Conservation (phyloP, 2,888 invertebrate species). For the Synanthedon tipuliformis region DNA sequence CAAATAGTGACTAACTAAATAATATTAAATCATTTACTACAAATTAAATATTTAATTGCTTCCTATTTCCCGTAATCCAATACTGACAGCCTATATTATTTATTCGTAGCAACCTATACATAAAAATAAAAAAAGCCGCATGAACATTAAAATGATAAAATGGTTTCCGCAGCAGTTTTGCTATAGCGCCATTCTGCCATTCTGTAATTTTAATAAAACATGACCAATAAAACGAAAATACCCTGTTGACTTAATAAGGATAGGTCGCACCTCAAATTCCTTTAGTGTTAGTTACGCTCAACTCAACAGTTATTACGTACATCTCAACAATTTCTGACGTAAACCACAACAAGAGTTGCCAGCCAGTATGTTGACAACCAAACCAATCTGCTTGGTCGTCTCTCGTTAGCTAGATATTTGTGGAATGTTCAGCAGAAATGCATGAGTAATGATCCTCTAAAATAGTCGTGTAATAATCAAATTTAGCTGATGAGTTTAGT, state of each 20-base stretch:
- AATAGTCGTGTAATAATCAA: neutral
- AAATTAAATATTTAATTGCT: too few relatives aligned
- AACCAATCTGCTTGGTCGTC: conserved; percentile 13
- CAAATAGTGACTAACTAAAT: too few relatives aligned
- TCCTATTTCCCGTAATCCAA: too few relatives aligned
- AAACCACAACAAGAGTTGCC: conserved; percentile 17
- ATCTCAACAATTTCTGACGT: conserved; percentile 21
- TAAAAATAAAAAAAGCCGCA: too few relatives aligned
- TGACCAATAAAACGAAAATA: too few relatives aligned
- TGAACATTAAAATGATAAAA: too few relatives aligned
- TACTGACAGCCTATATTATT: too few relatives aligned
- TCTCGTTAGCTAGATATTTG: conserved; percentile 12
- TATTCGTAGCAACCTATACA: too few relatives aligned
- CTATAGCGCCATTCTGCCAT: too few relatives aligned
- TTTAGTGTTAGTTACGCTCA: neutral
- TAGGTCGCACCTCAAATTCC: neutral
- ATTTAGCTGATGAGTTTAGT: neutral
- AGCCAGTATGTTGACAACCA: conserved; percentile 24
- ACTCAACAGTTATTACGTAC: neutral
- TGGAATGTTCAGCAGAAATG: neutral
- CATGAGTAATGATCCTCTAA: neutral
- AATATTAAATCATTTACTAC: too few relatives aligned
- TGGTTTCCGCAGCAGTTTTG: too few relatives aligned
- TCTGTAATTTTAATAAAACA: too few relatives aligned
- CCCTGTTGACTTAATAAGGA: neutral